phyloP scores from a whole-genome alignment of 2,888 invertebrate species.

The Acrocera orbiculus region DNA sequence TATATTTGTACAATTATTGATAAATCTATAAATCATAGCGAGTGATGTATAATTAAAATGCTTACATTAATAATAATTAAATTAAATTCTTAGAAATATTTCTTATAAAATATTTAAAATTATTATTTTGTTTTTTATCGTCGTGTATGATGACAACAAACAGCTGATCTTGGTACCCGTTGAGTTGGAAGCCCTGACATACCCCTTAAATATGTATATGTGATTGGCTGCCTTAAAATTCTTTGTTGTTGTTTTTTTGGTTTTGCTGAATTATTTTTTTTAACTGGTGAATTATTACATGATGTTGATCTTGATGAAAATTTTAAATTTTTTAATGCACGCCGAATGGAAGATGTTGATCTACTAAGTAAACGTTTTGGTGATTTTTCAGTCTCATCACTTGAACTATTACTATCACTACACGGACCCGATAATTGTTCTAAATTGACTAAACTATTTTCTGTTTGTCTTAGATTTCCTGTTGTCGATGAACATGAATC shows the following conservation, averaged over 20 bases:
- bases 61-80: too few relatives aligned
- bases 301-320: conserved; percentile 46
- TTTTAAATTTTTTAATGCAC: conserved; percentile 51
- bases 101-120: too few relatives aligned
- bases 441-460: too few relatives aligned
- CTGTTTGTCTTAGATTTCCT: conserved; percentile 8
- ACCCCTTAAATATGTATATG: conserved; percentile 64
- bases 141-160: conserved; percentile 26
- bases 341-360: conserved; percentile 48
- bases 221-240: conserved; percentile 58
- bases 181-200: conserved; percentile 68
- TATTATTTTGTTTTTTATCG: conserved; percentile 21
- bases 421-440: conserved; percentile 26
- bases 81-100: too few relatives aligned
- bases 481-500: conserved; percentile 21
- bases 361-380: conserved; percentile 32
- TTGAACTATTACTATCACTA: conserved; percentile 43
- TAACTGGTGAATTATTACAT: conserved; percentile 35
- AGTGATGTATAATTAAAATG: too few relatives aligned
- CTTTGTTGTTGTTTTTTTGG: conserved; percentile 49
- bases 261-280: too few relatives aligned
- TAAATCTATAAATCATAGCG: too few relatives aligned
- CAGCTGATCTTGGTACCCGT: conserved; percentile 46
- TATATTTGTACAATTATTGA: too few relatives aligned
- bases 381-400: conserved; percentile 37